Evolutionary conservation across 2,888 invertebrate genomes (phyloP).

Genomic region (Erebia aethiops): DNA sequence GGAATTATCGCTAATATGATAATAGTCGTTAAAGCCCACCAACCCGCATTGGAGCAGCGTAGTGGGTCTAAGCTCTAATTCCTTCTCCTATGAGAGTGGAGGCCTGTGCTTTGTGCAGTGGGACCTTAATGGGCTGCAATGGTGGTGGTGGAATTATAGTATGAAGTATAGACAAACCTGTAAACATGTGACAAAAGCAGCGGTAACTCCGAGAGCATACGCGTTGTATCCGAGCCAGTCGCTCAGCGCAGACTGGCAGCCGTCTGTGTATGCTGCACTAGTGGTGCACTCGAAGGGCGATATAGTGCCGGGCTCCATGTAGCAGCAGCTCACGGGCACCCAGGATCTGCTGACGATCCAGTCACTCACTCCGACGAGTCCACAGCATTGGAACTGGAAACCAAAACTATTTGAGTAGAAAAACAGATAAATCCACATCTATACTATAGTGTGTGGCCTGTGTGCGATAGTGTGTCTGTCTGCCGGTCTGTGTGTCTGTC

Average conservation of each 20-base stretch:
- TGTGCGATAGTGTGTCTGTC: too few relatives aligned
- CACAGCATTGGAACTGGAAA: conserved; percentile 87
- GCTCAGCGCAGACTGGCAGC: conserved; percentile 82
- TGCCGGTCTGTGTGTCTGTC: too few relatives aligned
- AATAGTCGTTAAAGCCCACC: too few relatives aligned
- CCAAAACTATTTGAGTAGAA: neutral
- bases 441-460: too few relatives aligned
- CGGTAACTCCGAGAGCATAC: conserved; percentile 56
- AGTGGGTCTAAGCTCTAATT: too few relatives aligned
- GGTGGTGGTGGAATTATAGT: too few relatives aligned
- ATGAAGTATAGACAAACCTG: conserved; percentile 52
- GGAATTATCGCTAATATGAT: too few relatives aligned
- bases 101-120: too few relatives aligned
- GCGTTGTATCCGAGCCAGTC: conserved; percentile 69
- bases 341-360: conserved; percentile 64
- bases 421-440: too few relatives aligned
- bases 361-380: conserved; percentile 78
- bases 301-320: conserved; percentile 68
- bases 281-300: conserved; percentile 70
- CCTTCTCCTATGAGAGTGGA: too few relatives aligned
- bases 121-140: too few relatives aligned
- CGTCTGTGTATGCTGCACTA: conserved; percentile 57
- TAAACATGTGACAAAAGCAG: conserved; percentile 56
- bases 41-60: too few relatives aligned
- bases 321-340: conserved; percentile 86